phyloP scores from a whole-genome alignment of 2,888 invertebrate genomes.

The Yponomeuta cagnagella region DNA sequence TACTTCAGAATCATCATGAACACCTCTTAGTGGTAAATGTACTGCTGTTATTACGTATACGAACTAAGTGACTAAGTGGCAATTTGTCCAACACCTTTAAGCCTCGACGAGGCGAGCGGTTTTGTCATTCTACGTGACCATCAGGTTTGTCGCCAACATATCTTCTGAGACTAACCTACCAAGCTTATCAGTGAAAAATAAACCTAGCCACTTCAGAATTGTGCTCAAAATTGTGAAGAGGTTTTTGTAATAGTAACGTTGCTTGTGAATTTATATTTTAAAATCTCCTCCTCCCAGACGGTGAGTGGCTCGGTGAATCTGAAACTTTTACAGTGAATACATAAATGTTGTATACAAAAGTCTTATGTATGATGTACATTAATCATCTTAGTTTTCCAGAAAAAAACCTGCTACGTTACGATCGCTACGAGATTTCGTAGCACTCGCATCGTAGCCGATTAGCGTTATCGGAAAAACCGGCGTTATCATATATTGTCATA shows the following conservation, averaged over 20 bases:
- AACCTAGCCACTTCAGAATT: background rate
- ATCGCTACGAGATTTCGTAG: conserved; percentile 16
- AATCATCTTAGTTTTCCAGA: background rate
- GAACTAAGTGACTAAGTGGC: background rate
- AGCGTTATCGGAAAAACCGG: background rate
- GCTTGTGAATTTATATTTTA: background rate
- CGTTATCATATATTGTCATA: conserved; percentile 10
- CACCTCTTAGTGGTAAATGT: background rate
- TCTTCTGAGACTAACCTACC: background rate
- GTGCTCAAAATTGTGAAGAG: background rate
- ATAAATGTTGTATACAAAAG: conserved; percentile 43
- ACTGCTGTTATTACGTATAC: background rate
- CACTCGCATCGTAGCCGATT: conserved; percentile 16
- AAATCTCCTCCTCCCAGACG: conserved; percentile 57
- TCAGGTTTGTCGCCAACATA: conserved; percentile 66
- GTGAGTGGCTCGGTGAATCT: conserved; percentile 49
- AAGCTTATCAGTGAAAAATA: background rate
- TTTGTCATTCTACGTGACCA: conserved; percentile 81
- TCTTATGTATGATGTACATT: conserved; percentile 32
- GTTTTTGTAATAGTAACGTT: background rate
- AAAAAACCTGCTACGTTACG: conserved; percentile 20
- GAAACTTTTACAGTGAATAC: conserved; percentile 58
- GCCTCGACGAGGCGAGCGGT: conserved; percentile 34
- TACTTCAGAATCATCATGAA: background rate
- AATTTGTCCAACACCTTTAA: background rate